Evolutionary conservation across 2,113 vertebrate species (phyloP), one percentile per base, ranked within the genome.

Genomic region (Solea solea): DNA sequence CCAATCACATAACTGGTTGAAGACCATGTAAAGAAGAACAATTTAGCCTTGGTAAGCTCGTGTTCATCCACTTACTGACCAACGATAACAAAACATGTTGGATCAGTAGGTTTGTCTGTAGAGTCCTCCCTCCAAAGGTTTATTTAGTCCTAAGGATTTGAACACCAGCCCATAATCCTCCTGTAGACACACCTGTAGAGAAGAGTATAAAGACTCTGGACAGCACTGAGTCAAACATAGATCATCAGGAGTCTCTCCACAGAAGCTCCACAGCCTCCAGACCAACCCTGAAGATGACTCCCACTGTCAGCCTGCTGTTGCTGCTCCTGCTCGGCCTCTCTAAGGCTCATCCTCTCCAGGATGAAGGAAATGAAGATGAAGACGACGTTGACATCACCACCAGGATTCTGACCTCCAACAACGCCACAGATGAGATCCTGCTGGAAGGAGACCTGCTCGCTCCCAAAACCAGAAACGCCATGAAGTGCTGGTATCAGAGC

Each of bases 181-280:
- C 81, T 69, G 63, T 57, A 71, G 80, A 78, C 62, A 80, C 80
- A 86, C 80, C 74, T 83, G 59, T 53, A 78, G 41, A 66, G 50
- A 55, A 71, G 49, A 63, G 58, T 87, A 84, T 82, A 86, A 87
- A 87, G 57, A 64, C 9, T n/a, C 60, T 40, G 71, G 48, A 69
- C 56, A 76, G 70, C 67, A 52, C 34, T 16, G 62, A 82, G 46
- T 68, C 65, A 53, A 5, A 69, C 81, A 80, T 62, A 61, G 25
- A 80, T 54, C 69, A 61, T 51, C 65, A 64, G 21, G 63, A 83
- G 53, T 66, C 48, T 67, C 56, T 70, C 25, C 55, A 54, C 46
- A 64, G 45, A 56, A 64, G 60, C 70, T 48, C 67, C 78, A 67
- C 40, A 72, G 49, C 21, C 39, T 57, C 67, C 72, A 66, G 8